phyloP scores from a whole-genome alignment of 1,140 invertebrate genomes.

The Pseudomyrmex gracilis region DNA sequence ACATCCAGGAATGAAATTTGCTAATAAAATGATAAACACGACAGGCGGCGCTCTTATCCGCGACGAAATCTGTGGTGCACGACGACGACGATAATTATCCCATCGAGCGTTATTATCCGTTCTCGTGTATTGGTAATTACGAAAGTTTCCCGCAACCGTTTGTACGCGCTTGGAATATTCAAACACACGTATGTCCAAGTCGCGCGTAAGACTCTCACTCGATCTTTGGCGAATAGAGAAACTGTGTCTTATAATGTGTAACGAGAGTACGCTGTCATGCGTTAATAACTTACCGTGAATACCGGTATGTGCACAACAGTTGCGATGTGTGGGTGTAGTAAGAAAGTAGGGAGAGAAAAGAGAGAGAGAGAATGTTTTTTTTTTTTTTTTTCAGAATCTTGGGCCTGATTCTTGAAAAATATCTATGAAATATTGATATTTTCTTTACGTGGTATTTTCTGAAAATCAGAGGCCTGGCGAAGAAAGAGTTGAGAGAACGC shows the following conservation, averaged over 20 bases:
- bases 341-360: background rate
- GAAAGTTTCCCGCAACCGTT: constrained; percentile 51
- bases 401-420: background rate
- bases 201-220: constrained; percentile 34
- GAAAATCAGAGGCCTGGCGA: too few relatives aligned
- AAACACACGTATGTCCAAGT: constrained; percentile 9
- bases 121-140: constrained; percentile 52
- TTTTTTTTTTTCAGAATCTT: background rate
- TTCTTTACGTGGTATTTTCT: background rate
- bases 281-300: constrained; percentile 14
- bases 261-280: constrained; percentile 37
- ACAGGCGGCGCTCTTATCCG: constrained; percentile 46
- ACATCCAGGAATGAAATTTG: constrained; percentile 47
- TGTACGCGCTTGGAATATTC: constrained; percentile 21
- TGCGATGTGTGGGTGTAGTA: background rate
- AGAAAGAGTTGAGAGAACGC: too few relatives aligned
- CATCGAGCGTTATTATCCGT: constrained; percentile 33
- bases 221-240: constrained; percentile 53
- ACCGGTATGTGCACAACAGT: background rate
- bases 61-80: constrained; percentile 52
- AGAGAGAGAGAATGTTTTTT: too few relatives aligned
- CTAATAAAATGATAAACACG: constrained; percentile 58
- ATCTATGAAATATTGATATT: constrained; percentile 16
- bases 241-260: constrained; percentile 49
- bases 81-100: constrained; percentile 55